Conservation (phyloP, 2,113 vertebrate genomes). For the Nibea albiflora region DNA sequence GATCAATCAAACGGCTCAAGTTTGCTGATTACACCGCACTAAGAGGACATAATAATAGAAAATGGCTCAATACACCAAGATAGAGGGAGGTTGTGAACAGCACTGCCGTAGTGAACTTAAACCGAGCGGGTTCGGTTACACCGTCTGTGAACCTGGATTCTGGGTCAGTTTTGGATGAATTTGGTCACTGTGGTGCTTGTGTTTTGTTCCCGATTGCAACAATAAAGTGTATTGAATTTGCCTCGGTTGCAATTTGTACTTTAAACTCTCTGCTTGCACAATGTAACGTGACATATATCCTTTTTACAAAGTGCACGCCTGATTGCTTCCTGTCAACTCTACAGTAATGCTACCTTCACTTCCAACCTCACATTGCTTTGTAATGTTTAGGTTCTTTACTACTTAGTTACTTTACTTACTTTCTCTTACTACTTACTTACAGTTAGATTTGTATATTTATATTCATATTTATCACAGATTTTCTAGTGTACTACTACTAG, state of each 20-base stretch:
- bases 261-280: neutral
- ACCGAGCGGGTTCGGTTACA: neutral
- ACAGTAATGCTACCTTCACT: too few species aligned
- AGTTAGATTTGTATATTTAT: too few species aligned
- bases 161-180: neutral
- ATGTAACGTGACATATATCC: too few species aligned
- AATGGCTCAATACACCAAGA: constrained; percentile 18
- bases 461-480: too few species aligned
- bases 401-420: too few species aligned
- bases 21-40: neutral
- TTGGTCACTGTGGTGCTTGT: neutral
- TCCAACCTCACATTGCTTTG: too few species aligned
- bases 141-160: neutral
- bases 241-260: neutral
- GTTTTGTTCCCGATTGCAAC: neutral
- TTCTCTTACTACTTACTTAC: too few species aligned
- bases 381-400: too few species aligned
- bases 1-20: constrained; percentile 22
- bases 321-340: too few species aligned
- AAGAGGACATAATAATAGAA: constrained; percentile 16
- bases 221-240: neutral
- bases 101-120: neutral
- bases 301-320: too few species aligned
- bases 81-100: neutral
- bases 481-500: too few species aligned